phyloP scores from a whole-genome alignment of 2,113 vertebrate species.

The Parus major region DNA sequence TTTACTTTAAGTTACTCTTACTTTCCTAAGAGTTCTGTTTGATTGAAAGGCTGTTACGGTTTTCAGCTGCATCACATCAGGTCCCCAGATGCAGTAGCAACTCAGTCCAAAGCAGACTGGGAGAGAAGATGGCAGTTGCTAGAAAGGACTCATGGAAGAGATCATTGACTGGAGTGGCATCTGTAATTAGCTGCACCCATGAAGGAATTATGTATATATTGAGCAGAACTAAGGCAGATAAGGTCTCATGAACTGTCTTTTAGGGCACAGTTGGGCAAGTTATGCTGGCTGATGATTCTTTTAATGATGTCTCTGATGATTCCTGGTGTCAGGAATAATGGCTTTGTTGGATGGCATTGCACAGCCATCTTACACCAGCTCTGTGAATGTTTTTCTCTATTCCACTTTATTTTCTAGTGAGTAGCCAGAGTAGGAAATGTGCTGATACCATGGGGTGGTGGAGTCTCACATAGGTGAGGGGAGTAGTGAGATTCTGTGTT shows the following conservation, averaged over 20 bases:
- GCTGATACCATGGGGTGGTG: neutral
- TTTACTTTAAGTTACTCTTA: too few relatives aligned
- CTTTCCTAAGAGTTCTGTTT: neutral
- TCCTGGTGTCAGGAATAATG: neutral
- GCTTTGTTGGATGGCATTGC: neutral
- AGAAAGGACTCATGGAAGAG: neutral
- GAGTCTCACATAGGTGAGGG: neutral
- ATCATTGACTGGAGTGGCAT: neutral
- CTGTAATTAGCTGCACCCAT: neutral
- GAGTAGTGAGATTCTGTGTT: neutral
- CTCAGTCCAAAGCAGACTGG: neutral
- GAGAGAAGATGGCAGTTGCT: neutral
- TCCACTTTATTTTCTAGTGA: neutral
- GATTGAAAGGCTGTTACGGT: neutral
- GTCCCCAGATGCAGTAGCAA: neutral
- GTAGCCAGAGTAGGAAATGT: neutral
- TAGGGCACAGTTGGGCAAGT: neutral
- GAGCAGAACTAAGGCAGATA: neutral
- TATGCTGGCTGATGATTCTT: neutral
- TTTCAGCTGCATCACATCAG: neutral
- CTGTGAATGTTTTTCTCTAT: neutral
- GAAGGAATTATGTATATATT: neutral
- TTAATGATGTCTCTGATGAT: neutral
- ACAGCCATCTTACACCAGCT: neutral
- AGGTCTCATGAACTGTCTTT: neutral